These are phyloP conservation scores for Nibea albiflora DNA, from an alignment of 2,113 vertebrate species.

Conservation along the genomic window DNA sequence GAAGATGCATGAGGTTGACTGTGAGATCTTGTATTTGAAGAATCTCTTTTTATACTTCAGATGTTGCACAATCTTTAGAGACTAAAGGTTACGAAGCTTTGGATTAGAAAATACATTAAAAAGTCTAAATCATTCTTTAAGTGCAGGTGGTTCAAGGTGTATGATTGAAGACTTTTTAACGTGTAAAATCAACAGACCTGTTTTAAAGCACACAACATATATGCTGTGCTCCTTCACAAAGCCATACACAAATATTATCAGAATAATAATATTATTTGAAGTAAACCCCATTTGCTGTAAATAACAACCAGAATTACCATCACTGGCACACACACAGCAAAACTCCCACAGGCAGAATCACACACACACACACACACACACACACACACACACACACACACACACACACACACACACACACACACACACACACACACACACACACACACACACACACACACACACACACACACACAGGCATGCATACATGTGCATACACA, in stretches of 20 bases:
- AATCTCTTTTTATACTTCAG: too few relatives aligned
- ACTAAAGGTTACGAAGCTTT: not conserved
- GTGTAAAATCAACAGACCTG: not conserved
- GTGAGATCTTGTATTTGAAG: not conserved
- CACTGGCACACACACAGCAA: slow-evolving; percentile 6
- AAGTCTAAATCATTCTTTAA: not conserved
- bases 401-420: not conserved
- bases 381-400: too few relatives aligned
- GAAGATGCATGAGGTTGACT: not conserved
- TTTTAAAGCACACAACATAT: slow-evolving; percentile 7
- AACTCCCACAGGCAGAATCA: slow-evolving; percentile 19
- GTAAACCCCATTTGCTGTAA: slow-evolving; percentile 32
- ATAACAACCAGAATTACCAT: slow-evolving; percentile 49
- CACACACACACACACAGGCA: not conserved
- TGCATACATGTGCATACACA: not conserved
- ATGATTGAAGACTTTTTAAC: not conserved
- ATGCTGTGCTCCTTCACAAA: not conserved
- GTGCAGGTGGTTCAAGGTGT: too few relatives aligned
- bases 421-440: not conserved
- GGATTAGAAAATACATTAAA: not conserved
- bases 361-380: too few relatives aligned
- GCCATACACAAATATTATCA: not conserved
- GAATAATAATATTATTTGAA: slow-evolving; percentile 55
- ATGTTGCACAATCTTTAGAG: not conserved
- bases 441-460: slow-evolving; percentile 2